Evolutionary conservation across 2,113 vertebrate species (phyloP).

Genomic region (Chaetorhynchus papuensis): DNA sequence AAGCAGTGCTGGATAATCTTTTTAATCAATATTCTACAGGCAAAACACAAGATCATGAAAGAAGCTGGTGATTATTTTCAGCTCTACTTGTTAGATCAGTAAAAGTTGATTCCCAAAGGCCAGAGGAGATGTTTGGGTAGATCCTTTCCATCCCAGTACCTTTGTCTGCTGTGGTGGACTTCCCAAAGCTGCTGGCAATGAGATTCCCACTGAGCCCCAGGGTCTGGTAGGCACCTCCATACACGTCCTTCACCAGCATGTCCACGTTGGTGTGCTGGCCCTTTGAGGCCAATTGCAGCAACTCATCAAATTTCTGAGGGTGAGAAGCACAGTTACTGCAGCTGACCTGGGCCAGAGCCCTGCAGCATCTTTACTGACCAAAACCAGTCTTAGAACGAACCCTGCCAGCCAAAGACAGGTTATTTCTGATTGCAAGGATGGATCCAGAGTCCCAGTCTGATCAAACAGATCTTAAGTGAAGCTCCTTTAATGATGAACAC

Average conservation of each 20-base stretch:
- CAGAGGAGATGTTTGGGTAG: not conserved
- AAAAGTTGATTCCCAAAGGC: not conserved
- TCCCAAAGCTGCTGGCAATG: constrained; percentile 97
- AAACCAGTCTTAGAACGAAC: not conserved
- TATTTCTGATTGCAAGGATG: not conserved
- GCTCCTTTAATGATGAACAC: not conserved
- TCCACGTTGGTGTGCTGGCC: constrained; percentile 94
- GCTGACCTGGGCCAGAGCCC: not conserved
- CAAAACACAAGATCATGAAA: not conserved
- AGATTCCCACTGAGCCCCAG: constrained; percentile 92
- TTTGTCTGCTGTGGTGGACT: constrained; percentile 90
- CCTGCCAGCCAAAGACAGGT: not conserved
- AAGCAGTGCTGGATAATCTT: not conserved
- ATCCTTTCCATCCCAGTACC: constrained; percentile 62
- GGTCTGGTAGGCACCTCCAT: constrained; percentile 90
- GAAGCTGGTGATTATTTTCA: not conserved
- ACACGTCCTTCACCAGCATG: constrained; percentile 97
- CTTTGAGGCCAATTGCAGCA: constrained; percentile 90
- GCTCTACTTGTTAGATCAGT: not conserved
- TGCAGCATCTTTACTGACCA: not conserved
- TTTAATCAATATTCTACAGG: not conserved
- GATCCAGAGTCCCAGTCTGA: not conserved
- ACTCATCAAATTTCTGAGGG: constrained; percentile 90
- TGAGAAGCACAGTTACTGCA: not conserved
- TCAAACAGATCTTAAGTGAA: not conserved